Conservation (phyloP, 2,888 invertebrate species). For the Chaetoderma sp. region DNA sequence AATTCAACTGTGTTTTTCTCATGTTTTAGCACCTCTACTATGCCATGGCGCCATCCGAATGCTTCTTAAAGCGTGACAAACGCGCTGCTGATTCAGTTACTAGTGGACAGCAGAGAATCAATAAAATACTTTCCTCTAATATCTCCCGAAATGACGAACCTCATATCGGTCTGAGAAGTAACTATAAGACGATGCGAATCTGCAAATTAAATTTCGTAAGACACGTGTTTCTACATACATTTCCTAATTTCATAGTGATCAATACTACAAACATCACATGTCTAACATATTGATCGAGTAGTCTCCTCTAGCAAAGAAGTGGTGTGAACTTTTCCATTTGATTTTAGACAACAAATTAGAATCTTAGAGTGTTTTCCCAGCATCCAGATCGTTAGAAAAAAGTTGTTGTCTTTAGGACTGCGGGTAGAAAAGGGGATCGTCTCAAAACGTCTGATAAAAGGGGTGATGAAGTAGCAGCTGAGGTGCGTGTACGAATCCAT, state of each 20-base stretch:
- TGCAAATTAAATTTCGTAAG: not conserved
- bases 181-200: not conserved
- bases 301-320: not conserved
- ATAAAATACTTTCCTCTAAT: not conserved
- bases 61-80: not conserved
- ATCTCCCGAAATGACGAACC: not conserved
- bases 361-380: not conserved
- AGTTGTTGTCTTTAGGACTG: not conserved
- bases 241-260: not conserved
- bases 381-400: not conserved
- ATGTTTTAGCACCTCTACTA: too few relatives aligned
- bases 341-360: not conserved
- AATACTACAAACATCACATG: too few relatives aligned
- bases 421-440: not conserved
- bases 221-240: not conserved
- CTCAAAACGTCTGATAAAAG: not conserved
- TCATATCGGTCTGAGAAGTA: not conserved
- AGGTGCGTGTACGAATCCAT: not conserved
- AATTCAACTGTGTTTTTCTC: too few relatives aligned
- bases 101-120: not conserved
- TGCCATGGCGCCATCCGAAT: not conserved
- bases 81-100: not conserved
- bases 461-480: not conserved
- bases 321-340: not conserved
- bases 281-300: not conserved